Conservation (phyloP, 2,888 invertebrate genomes). For the Melieria picta region DNA sequence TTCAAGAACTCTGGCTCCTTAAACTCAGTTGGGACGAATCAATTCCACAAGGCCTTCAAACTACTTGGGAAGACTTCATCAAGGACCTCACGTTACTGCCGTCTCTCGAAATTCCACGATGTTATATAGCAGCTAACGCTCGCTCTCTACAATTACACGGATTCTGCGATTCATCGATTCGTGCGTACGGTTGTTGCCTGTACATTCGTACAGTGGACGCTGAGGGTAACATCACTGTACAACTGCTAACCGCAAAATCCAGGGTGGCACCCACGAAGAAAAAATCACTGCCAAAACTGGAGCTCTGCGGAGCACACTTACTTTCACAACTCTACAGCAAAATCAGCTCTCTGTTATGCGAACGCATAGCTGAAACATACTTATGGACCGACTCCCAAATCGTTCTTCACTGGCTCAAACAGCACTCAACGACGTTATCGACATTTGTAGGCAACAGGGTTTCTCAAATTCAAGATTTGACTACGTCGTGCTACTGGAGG, state of each 20-base stretch:
- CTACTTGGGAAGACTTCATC: conserved; percentile 12
- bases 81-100: conserved; percentile 8
- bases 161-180: conserved; percentile 36
- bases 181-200: conserved; percentile 31
- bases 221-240: no score
- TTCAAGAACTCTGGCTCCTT: conserved; percentile 31
- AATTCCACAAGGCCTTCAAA: conserved; percentile 18
- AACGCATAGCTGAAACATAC: not conserved
- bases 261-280: conserved; percentile 9
- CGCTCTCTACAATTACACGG: conserved; percentile 31
- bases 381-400: not conserved
- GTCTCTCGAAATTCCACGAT: conserved; percentile 11
- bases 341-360: not conserved
- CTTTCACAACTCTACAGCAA: not conserved
- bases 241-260: conserved; percentile 1
- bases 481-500: not conserved
- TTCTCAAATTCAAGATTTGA: conserved; percentile 5
- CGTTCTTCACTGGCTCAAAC: conserved; percentile 21
- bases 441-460: conserved; percentile 21
- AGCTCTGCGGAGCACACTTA: conserved; percentile 14
- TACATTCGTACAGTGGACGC: conserved; percentile 14
- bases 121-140: not conserved
- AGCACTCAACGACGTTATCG: conserved; percentile 28
- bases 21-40: conserved; percentile 35
- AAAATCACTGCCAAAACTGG: conserved; percentile 5